Conservation (phyloP, 1,140 invertebrate species). For the Ceratosolen solmsi region DNA sequence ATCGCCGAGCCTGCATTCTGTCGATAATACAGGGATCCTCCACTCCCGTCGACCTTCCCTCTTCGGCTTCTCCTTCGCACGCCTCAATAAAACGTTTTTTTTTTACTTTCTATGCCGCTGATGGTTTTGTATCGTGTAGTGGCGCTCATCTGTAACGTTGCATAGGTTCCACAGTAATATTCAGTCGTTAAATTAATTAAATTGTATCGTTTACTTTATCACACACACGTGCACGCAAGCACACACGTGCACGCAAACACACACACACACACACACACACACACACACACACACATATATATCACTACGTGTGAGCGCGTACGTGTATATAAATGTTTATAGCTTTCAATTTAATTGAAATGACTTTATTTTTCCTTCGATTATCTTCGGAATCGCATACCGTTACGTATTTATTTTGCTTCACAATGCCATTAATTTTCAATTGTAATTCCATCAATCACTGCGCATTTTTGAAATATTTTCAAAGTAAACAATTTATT, state of each 20-base stretch:
- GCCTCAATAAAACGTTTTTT: background rate
- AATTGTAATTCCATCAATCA: background rate
- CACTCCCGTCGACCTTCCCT: background rate
- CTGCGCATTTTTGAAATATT: background rate
- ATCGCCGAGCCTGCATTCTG: slow-evolving; percentile 54
- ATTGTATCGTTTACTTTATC: background rate
- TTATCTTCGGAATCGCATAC: background rate
- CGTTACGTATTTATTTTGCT: background rate
- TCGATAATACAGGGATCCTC: slow-evolving; percentile 62
- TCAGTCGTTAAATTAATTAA: background rate
- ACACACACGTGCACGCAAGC: background rate
- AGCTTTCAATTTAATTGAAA: background rate
- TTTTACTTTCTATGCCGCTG: slow-evolving; percentile 27
- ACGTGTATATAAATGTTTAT: too few species aligned
- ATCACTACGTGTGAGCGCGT: too few species aligned
- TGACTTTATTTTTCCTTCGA: background rate
- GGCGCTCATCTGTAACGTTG: slow-evolving; percentile 33
- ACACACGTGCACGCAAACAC: too few species aligned
- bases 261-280: too few species aligned
- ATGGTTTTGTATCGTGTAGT: slow-evolving; percentile 8
- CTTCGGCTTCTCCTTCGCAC: background rate
- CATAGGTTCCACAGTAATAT: background rate
- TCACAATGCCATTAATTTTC: background rate
- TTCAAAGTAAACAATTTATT: background rate
- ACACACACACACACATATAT: too few species aligned